Conservation (phyloP, 2,797 vertebrate species). For the Hirundo rustica region DNA sequence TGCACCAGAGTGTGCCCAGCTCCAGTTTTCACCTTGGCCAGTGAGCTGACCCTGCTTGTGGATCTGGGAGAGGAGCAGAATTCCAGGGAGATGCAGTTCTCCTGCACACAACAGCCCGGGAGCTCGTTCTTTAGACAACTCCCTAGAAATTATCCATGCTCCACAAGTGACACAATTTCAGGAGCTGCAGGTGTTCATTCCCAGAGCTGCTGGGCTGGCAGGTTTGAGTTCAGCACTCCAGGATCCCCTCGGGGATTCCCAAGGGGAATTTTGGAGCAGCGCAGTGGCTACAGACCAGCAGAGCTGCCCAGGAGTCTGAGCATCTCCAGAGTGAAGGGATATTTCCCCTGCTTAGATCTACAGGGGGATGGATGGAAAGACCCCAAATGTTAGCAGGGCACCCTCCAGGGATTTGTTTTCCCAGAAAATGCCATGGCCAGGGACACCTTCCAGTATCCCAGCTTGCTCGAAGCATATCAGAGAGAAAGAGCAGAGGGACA, state of each 20-base stretch:
- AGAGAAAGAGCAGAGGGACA: background rate
- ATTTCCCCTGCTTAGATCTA: background rate
- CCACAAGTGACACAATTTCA: background rate
- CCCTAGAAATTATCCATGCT: background rate
- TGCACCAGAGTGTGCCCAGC: accelerated
- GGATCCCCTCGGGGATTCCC: accelerated
- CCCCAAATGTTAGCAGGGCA: background rate
- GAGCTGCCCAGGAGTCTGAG: background rate
- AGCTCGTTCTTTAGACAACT: background rate
- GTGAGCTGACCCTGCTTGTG: background rate
- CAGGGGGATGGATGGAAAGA: background rate
- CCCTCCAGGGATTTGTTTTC: background rate
- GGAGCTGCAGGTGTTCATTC: background rate
- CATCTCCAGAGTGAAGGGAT: background rate
- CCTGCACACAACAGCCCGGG: background rate
- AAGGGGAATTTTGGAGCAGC: background rate
- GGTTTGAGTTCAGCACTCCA: background rate
- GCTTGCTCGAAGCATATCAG: background rate
- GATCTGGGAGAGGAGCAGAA: background rate
- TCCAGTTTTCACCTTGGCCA: background rate
- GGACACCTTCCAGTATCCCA: background rate
- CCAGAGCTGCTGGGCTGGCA: background rate
- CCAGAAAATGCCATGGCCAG: background rate
- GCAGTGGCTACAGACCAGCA: background rate
- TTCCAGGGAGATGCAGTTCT: background rate